phyloP scores from a whole-genome alignment of 2,797 vertebrate genomes.

The Enteromius trimaculatus region DNA sequence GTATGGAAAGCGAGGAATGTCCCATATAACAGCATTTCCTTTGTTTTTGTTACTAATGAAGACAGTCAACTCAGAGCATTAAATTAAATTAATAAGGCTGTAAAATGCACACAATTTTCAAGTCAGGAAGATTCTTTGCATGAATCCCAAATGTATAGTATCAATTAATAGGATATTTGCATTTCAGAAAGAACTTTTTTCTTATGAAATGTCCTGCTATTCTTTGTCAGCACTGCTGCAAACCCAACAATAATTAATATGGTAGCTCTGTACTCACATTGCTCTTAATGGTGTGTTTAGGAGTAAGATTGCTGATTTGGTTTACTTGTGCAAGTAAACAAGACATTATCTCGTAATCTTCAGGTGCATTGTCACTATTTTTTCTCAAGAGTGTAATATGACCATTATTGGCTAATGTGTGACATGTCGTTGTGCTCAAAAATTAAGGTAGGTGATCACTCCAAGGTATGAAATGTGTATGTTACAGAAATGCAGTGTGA shows the following conservation, averaged over 20 bases:
- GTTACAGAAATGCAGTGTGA: conserved; percentile 27
- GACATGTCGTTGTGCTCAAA: neutral
- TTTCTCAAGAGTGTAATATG: neutral
- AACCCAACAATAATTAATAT: neutral
- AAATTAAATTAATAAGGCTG: neutral
- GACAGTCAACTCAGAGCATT: neutral
- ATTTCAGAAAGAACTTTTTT: neutral
- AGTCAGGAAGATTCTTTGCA: neutral
- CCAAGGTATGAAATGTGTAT: neutral
- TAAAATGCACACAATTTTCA: conserved; percentile 1
- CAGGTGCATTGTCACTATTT: conserved; percentile 3
- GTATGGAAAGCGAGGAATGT: neutral
- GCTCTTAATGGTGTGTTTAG: conserved; percentile 4
- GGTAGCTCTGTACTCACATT: neutral
- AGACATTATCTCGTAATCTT: neutral
- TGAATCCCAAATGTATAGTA: neutral
- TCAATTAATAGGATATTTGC: neutral
- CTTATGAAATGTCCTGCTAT: neutral
- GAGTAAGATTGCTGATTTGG: neutral
- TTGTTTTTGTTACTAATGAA: conserved; percentile 14
- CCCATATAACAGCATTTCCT: neutral
- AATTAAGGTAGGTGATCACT: conserved; percentile 17
- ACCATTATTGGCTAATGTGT: conserved; percentile 5
- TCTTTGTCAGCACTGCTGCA: neutral
- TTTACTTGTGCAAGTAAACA: neutral